These are phyloP conservation scores for Elaphurus davidianus DNA, from an alignment of 2,113 vertebrate species.

Conservation along the genomic window DNA sequence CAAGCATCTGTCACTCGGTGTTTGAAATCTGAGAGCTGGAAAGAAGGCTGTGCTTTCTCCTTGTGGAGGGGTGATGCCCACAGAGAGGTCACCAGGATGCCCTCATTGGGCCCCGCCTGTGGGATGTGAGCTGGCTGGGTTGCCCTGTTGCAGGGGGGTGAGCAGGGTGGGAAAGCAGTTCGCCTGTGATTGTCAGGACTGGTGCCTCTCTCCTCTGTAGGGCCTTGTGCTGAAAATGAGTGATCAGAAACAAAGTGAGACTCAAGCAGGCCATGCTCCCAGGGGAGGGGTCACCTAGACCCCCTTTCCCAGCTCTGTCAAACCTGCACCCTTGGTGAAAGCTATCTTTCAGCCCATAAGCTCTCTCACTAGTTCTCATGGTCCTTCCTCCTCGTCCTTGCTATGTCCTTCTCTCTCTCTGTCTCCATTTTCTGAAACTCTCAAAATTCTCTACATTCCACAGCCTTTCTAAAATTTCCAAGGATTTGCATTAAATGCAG, in stretches of 20 bases:
- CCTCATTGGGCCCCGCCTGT: background rate
- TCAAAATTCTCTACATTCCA: background rate
- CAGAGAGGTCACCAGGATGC: background rate
- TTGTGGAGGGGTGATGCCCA: fast-evolving
- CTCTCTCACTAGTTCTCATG: background rate
- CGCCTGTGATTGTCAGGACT: no score
- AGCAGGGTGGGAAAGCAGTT: background rate
- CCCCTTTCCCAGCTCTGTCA: background rate
- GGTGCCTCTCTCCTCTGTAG: background rate
- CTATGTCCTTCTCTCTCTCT: background rate
- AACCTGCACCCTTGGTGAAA: background rate
- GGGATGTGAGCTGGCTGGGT: background rate
- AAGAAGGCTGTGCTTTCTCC: background rate
- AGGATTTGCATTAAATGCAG: background rate
- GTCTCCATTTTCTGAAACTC: background rate
- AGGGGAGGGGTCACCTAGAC: background rate
- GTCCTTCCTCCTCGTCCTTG: background rate
- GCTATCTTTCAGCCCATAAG: background rate
- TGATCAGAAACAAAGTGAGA: background rate
- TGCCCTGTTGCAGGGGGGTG: background rate
- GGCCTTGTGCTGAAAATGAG: background rate
- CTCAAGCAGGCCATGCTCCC: background rate
- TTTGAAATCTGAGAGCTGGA: background rate
- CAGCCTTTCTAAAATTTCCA: background rate
- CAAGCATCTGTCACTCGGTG: no score